Conservation (phyloP, 1,140 invertebrate species). For the Drosophila sproati region DNA sequence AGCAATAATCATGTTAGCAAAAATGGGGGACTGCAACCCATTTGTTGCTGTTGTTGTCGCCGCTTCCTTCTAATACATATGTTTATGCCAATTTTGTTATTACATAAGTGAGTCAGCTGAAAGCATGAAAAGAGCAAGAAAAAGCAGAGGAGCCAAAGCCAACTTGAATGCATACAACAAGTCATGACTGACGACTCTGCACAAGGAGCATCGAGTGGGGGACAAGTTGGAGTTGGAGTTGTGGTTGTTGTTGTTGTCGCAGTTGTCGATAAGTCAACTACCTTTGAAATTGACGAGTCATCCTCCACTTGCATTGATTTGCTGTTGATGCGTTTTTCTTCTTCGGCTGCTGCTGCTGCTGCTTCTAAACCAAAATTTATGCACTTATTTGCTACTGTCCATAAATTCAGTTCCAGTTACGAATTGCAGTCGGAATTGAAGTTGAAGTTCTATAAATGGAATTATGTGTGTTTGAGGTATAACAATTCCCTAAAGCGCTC, state of each 20-base stretch:
- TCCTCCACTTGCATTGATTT: conserved; percentile 74
- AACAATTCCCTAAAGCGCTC: conserved; percentile 57
- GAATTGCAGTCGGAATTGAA: not conserved
- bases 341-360: conserved; percentile 17
- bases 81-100: conserved; percentile 80
- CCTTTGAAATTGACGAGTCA: conserved; percentile 53
- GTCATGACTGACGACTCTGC: conserved; percentile 7
- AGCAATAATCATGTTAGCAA: conserved; percentile 52
- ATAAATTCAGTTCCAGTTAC: conserved; percentile 36
- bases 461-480: conserved; percentile 20
- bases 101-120: conserved; percentile 80
- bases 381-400: conserved; percentile 76
- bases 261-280: conserved; percentile 54
- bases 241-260: not conserved
- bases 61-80: conserved; percentile 67
- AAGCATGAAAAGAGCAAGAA: conserved; percentile 11
- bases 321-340: conserved; percentile 32
- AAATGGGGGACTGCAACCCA: conserved; percentile 17
- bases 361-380: conserved; percentile 45
- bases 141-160: conserved; percentile 5
- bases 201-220: not conserved
- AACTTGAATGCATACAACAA: not conserved
- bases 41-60: conserved; percentile 39
- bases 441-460: conserved; percentile 46
- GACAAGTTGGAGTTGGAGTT: not conserved